Conservation (phyloP, 2,113 vertebrate species). For the Prunella fulvescens region DNA sequence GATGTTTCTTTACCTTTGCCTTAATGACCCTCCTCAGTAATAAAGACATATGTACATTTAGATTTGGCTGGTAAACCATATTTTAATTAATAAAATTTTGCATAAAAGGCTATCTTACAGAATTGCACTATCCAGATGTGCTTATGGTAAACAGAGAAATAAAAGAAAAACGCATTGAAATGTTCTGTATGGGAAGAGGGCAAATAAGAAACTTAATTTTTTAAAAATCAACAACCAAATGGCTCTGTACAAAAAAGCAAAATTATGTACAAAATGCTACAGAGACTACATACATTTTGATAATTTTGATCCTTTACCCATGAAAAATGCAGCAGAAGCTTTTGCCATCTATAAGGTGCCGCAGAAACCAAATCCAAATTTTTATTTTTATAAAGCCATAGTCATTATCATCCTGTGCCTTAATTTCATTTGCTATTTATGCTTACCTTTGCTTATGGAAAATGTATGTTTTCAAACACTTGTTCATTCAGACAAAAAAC, state of each 20-base stretch:
- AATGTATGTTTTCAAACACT: constrained; percentile 66
- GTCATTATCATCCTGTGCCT: constrained; percentile 57
- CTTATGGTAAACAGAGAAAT: constrained; percentile 47
- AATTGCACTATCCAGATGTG: constrained; percentile 64
- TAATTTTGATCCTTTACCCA: constrained; percentile 63
- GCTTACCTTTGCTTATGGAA: constrained; percentile 64
- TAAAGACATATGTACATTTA: constrained; percentile 74
- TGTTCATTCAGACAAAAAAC: constrained; percentile 46
- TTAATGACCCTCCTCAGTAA: constrained; percentile 68
- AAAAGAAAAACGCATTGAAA: constrained; percentile 35
- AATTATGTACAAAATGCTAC: constrained; percentile 85
- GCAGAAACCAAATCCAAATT: constrained; percentile 60
- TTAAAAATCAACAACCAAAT: constrained; percentile 74
- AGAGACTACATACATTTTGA: constrained; percentile 69
- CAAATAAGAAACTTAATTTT: constrained; percentile 78
- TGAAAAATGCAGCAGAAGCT: constrained; percentile 72
- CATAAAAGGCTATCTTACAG: constrained; percentile 78
- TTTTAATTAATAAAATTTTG: constrained; percentile 74
- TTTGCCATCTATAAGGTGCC: constrained; percentile 84
- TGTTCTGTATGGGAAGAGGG: constrained; percentile 46
- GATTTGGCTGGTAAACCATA: constrained; percentile 73
- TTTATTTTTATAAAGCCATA: constrained; percentile 64
- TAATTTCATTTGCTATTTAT: constrained; percentile 56
- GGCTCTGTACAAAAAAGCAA: constrained; percentile 83
- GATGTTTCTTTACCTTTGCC: constrained; percentile 63